phyloP scores from a whole-genome alignment of 1,140 invertebrate genomes.

The Charaxes varanes region DNA sequence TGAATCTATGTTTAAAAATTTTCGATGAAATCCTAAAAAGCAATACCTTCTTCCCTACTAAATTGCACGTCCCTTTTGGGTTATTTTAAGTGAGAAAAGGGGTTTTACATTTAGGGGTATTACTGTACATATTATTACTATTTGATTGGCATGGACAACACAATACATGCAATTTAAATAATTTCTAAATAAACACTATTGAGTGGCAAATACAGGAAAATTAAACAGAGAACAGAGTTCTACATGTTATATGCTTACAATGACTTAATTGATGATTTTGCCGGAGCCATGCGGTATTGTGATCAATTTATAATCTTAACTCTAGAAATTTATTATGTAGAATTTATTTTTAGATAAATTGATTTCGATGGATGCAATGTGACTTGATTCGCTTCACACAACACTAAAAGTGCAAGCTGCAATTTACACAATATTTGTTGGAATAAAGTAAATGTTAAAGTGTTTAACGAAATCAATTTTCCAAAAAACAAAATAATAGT shows the following conservation, averaged over 20 bases:
- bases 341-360: no score
- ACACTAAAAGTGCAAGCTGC: no score
- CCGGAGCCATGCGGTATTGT: conserved; percentile 38
- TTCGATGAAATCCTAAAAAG: no score
- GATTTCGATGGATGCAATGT: no score
- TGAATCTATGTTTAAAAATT: no score
- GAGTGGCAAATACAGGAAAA: conserved; percentile 51
- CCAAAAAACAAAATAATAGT: background rate
- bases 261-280: conserved; percentile 54
- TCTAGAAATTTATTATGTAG: no score
- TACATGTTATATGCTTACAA: conserved; percentile 58
- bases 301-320: conserved; percentile 6
- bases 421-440: background rate
- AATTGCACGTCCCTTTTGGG: no score
- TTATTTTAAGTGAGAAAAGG: no score
- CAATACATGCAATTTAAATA: conserved; percentile 14
- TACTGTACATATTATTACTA: no score
- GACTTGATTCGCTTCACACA: background rate
- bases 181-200: conserved; percentile 22
- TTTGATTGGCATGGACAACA: conserved; percentile 9
- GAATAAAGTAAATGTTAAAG: conserved; percentile 7
- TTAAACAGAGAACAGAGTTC: conserved; percentile 39
- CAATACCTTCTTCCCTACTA: no score
- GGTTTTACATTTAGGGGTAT: no score
- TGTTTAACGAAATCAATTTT: conserved; percentile 4